These are phyloP conservation scores for Thereva nobilitata DNA, from an alignment of 2,888 invertebrate species.

Conservation along the genomic window DNA sequence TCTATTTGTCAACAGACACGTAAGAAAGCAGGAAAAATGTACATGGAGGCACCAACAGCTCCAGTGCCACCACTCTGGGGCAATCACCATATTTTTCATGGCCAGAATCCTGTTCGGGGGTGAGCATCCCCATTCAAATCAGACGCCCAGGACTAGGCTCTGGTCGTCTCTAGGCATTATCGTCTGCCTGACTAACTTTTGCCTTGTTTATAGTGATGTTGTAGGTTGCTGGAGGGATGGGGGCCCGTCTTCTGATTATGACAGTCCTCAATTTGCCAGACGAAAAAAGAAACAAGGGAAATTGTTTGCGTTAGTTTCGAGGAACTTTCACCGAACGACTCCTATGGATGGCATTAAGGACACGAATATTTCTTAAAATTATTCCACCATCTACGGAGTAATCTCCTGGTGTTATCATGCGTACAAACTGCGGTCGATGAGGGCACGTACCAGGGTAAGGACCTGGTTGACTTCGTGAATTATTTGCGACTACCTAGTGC, in stretches of 20 bases:
- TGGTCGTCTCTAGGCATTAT: not conserved
- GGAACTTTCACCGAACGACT: too few species aligned
- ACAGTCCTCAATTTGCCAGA: conserved; percentile 2
- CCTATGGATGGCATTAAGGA: too few species aligned
- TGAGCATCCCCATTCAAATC: conserved; percentile 5
- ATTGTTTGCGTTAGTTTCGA: not conserved
- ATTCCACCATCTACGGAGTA: too few species aligned
- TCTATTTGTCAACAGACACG: conserved; percentile 19
- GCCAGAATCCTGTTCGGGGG: not conserved
- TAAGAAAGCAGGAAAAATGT: conserved; percentile 4
- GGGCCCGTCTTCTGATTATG: conserved; percentile 6
- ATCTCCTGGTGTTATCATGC: too few species aligned
- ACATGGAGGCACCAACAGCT: conserved; percentile 7
- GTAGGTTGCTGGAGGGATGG: not conserved
- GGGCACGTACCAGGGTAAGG: too few species aligned
- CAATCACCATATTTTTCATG: conserved; percentile 15
- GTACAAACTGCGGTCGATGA: too few species aligned
- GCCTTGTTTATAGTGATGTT: not conserved
- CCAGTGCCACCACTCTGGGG: conserved; percentile 1
- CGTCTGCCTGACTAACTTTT: not conserved
- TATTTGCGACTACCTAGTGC: too few species aligned
- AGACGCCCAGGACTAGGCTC: not conserved
- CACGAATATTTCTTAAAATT: too few species aligned
- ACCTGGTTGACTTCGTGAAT: too few species aligned
- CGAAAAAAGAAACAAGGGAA: conserved; percentile 9